phyloP scores from a whole-genome alignment of 2,888 invertebrate genomes.

The Hybos culiciformis region DNA sequence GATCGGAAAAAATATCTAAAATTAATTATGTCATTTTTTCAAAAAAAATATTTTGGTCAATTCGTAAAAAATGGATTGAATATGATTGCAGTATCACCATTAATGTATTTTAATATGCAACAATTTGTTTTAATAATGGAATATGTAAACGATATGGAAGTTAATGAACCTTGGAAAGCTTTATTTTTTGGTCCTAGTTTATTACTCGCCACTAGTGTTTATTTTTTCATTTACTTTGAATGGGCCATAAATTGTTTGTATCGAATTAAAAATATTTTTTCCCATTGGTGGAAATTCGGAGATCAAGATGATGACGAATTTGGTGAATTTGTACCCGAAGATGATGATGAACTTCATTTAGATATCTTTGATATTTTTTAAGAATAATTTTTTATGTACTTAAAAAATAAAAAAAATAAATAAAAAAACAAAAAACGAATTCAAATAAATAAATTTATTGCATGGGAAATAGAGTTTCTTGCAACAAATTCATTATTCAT shows the following conservation, averaged over 20 bases:
- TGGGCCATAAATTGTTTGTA: constrained; percentile 26
- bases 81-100: constrained; percentile 25
- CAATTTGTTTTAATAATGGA: constrained; percentile 11
- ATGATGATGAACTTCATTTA: no score
- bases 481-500: no score
- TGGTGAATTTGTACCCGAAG: neutral
- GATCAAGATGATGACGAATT: constrained; percentile 20
- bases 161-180: constrained; percentile 7
- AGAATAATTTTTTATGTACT: no score
- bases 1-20: constrained; percentile 22
- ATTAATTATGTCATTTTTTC: constrained; percentile 25
- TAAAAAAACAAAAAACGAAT: no score
- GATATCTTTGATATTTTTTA: no score
- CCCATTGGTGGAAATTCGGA: constrained; percentile 34
- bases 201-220: constrained; percentile 14
- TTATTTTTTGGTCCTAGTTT: constrained; percentile 9
- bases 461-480: no score
- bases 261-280: constrained; percentile 25
- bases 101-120: constrained; percentile 27
- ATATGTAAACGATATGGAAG: constrained; percentile 4
- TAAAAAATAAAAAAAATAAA: no score
- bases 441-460: no score
- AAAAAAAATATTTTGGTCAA: constrained; percentile 25
- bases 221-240: constrained; percentile 27
- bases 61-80: constrained; percentile 27